Evolutionary conservation across 2,888 invertebrate species (phyloP).

Genomic region (Dicyrtomina minuta): DNA sequence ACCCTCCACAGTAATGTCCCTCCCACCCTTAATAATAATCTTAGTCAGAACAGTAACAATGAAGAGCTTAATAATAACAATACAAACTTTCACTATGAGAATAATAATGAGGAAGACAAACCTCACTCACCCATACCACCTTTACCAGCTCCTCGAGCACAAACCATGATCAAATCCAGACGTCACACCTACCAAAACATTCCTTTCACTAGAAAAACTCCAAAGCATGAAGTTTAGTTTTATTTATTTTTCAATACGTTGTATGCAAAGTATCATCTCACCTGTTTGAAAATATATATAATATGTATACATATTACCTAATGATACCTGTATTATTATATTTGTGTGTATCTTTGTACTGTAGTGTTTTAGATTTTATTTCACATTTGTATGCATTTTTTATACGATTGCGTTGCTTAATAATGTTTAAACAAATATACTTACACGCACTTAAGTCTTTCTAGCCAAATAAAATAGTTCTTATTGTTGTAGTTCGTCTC

Average conservation of each 20-base stretch:
- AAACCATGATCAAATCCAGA: constrained; percentile 47
- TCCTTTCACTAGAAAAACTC: constrained; percentile 59
- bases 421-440: too few species aligned
- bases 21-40: neutral
- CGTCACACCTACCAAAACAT: constrained; percentile 62
- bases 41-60: constrained; percentile 4
- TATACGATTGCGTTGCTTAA: too few species aligned
- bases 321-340: neutral
- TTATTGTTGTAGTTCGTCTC: too few species aligned
- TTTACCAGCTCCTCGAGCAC: constrained; percentile 52
- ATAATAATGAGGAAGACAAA: neutral
- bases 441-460: too few species aligned
- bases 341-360: neutral
- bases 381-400: too few species aligned
- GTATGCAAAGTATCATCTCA: too few species aligned
- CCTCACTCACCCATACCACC: constrained; percentile 29
- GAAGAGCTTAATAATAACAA: constrained; percentile 25
- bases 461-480: too few species aligned
- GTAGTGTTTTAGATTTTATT: too few species aligned
- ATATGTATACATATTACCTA: too few species aligned
- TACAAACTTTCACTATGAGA: neutral
- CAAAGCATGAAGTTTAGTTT: constrained; percentile 51
- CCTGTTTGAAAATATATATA: too few species aligned
- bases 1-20: too few species aligned
- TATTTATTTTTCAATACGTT: constrained; percentile 7